Evolutionary conservation across 2,113 vertebrate genomes (phyloP).

Genomic region (Dromaius novaehollandiae): DNA sequence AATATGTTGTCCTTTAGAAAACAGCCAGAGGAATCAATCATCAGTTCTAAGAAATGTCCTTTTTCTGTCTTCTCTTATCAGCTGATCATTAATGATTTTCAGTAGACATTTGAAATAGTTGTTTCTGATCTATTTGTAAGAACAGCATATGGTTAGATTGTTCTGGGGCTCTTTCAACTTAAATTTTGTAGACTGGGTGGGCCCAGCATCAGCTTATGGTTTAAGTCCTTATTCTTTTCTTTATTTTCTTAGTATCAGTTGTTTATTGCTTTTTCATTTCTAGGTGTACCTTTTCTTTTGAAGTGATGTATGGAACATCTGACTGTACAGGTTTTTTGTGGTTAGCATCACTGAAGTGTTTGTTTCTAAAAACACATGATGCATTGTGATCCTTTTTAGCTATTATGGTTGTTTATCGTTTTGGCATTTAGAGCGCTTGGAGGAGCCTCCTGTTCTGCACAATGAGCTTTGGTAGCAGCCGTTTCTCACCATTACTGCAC

Average conservation of each 20-base stretch:
- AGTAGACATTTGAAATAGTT: neutral
- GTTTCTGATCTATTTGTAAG: neutral
- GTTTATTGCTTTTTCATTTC: neutral
- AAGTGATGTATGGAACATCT: neutral
- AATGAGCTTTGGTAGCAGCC: neutral
- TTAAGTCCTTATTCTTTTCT: neutral
- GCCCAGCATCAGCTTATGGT: neutral
- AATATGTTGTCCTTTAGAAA: neutral
- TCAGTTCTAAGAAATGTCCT: neutral
- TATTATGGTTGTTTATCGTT: neutral
- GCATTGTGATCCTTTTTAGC: neutral
- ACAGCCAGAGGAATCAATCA: neutral
- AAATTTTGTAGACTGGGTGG: neutral
- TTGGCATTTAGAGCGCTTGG: neutral
- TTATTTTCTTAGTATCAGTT: rapidly evolving
- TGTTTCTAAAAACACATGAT: neutral
- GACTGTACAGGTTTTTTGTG: neutral
- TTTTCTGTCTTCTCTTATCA: neutral
- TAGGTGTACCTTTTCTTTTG: neutral
- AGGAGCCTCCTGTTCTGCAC: neutral
- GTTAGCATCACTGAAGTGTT: neutral
- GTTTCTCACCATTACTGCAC: neutral
- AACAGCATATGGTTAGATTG: neutral
- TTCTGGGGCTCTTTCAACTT: neutral
- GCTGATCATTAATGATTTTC: neutral